Percentiles rank a stretch among this genome's conserved stretches.
Evolutionary conservation across 2,888 invertebrate species (phyloP).

Genomic region (Fragum fragum): DNA sequence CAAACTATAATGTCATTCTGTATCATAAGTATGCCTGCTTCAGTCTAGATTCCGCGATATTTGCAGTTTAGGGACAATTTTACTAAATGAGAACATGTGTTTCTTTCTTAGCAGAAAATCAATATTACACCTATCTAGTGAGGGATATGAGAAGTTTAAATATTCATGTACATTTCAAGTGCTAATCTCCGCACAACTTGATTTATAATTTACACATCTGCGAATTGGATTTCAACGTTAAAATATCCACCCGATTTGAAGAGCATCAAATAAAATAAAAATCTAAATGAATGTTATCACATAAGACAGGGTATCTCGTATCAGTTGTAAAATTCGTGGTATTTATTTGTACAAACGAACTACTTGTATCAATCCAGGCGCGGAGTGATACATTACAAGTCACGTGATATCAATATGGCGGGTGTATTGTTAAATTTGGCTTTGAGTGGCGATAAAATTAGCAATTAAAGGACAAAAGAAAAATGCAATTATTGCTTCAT

Average conservation of each 20-base stretch:
- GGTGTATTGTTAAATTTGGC: slow-evolving; percentile 18
- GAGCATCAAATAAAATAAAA: slow-evolving; percentile 7
- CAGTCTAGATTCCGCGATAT: too few relatives aligned
- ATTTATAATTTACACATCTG: slow-evolving; percentile 23
- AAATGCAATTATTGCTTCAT: slow-evolving; percentile 26
- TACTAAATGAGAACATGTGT: too few relatives aligned
- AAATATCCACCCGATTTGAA: slow-evolving; percentile 11
- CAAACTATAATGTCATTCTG: too few relatives aligned
- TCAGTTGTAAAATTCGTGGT: slow-evolving; percentile 26
- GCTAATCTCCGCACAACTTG: slow-evolving; percentile 3
- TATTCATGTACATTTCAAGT: slow-evolving; percentile 3
- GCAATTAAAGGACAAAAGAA: slow-evolving; percentile 30
- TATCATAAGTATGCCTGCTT: too few relatives aligned
- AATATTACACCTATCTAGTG: too few relatives aligned
- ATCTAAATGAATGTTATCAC: slow-evolving; percentile 17
- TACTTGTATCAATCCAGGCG: slow-evolving; percentile 15
- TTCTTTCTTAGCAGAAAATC: too few relatives aligned
- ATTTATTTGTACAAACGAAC: slow-evolving; percentile 20
- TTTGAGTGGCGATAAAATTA: slow-evolving; percentile 30
- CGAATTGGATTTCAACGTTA: slow-evolving; percentile 15
- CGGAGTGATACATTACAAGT: slow-evolving; percentile 17
- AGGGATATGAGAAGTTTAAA: too few relatives aligned
- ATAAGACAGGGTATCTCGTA: slow-evolving; percentile 4
- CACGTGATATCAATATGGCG: slow-evolving; percentile 28
- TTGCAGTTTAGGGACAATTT: too few relatives aligned